phyloP scores from a whole-genome alignment of 1,140 invertebrate species.

The Drosophila trapezifrons region DNA sequence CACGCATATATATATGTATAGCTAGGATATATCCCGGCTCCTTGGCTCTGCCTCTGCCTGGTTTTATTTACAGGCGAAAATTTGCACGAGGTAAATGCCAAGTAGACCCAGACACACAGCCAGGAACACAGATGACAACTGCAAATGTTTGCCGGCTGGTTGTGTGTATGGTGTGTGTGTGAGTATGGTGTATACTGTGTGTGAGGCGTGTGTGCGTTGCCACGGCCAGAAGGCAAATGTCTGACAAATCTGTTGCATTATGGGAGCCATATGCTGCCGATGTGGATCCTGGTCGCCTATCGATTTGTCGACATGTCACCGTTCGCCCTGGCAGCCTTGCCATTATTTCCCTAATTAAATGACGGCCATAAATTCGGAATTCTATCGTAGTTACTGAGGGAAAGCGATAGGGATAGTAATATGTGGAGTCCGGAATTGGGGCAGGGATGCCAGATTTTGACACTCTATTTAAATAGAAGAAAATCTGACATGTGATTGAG shows the following conservation, averaged over 20 bases:
- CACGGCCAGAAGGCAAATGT: slow-evolving; percentile 61
- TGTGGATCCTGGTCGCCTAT: slow-evolving; percentile 47
- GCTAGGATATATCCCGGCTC: neutral
- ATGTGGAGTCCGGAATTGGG: neutral
- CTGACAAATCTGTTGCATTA: slow-evolving; percentile 79
- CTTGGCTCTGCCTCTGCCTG: slow-evolving; percentile 24
- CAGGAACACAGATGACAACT: slow-evolving; percentile 38
- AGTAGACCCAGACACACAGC: slow-evolving; percentile 15
- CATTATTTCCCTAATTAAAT: slow-evolving; percentile 67
- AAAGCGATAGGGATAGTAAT: slow-evolving; percentile 6
- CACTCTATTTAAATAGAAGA: neutral
- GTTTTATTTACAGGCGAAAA: slow-evolving; percentile 57
- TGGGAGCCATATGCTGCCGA: slow-evolving; percentile 45
- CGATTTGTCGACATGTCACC: slow-evolving; percentile 46
- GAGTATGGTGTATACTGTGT: slow-evolving; percentile 12
- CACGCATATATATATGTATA: neutral
- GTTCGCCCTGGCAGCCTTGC: slow-evolving; percentile 26
- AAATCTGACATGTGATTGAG: too few relatives aligned
- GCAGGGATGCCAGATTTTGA: neutral
- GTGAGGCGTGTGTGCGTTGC: slow-evolving; percentile 8
- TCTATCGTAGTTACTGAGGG: slow-evolving; percentile 15
- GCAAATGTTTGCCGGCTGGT: slow-evolving; percentile 51
- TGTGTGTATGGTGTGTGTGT: slow-evolving; percentile 17
- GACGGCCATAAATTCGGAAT: slow-evolving; percentile 62
- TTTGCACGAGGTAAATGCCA: slow-evolving; percentile 53